Percentiles rank a stretch among this genome's conserved stretches.
These are phyloP conservation scores for Formicarius rufipectus DNA, from an alignment of 2,113 vertebrate species.

Conservation along the genomic window DNA sequence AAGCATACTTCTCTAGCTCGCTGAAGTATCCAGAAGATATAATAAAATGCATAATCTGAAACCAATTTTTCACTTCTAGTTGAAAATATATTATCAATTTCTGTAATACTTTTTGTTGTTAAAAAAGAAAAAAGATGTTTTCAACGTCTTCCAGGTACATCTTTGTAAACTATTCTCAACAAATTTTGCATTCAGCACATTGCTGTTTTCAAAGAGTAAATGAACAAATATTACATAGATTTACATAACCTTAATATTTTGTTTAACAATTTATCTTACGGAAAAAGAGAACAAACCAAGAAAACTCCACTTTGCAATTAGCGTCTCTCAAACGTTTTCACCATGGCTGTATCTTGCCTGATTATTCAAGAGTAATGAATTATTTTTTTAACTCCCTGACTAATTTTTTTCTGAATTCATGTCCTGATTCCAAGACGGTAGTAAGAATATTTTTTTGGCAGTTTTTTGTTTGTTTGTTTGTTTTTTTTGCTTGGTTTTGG, in stretches of 20 bases:
- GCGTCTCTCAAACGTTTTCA: neutral
- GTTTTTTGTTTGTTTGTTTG: neutral
- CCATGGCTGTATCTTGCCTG: neutral
- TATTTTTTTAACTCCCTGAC: neutral
- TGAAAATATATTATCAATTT: neutral
- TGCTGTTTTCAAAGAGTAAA: neutral
- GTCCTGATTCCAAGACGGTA: neutral
- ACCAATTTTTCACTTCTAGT: neutral
- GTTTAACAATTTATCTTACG: neutral
- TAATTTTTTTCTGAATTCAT: neutral
- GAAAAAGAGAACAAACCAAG: neutral
- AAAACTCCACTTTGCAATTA: neutral
- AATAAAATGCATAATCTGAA: neutral
- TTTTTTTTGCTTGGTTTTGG: fast-evolving
- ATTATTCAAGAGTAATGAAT: neutral
- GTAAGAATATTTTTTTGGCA: neutral
- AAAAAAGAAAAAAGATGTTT: neutral
- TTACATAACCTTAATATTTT: neutral
- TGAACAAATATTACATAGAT: neutral
- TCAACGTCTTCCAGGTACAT: neutral
- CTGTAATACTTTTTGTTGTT: neutral
- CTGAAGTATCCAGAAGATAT: neutral
- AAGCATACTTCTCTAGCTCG: neutral
- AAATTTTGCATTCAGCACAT: neutral
- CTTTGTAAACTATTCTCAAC: neutral